Base-by-base conservation (phyloP, 35 echinoderm and acorn worm species). In the Lytechinus pictus region DNA sequence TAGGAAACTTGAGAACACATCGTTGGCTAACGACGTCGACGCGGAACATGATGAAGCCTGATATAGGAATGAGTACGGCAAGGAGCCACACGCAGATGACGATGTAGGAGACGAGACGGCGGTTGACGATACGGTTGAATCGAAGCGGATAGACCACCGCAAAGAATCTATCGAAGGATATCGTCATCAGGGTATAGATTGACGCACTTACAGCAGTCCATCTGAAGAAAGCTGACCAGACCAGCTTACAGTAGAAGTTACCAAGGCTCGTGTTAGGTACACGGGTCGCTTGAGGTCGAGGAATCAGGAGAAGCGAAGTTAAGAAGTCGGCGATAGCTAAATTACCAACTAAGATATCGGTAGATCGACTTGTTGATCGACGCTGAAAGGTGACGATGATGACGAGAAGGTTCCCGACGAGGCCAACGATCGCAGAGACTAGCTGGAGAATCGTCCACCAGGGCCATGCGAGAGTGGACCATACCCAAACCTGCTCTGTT, bases 401-500 rank as follows among this genome's bases (percentile, higher is more conserved):
- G 52, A 93, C 91, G 9, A 93, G 54, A 3, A 93, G 24, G n/a
- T 93, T 93, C 9, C 91, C 91, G 3, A 93, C 54, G 19, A 93
- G 28, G 11, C 91, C 91, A 29, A 93, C 9, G 52, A 93, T 27
- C 12, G 91, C 52, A 7, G 91, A 93, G 12, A 93, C 53, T 12
- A 93, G 53, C 54, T 57, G 91, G n/a, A 93, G 91, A 13, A 93
- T 54, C 52, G 91, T 93, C 91, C 91, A 93, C 91, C 91, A 93
- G 10, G 52, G 91, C 91, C 91, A 93, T 10, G 12, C 1, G 3
- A 93, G 52, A 4, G 91, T 57, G 10, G 52, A 57, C 91, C 91
- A 93, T 10, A 27, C 3, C 91, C 91, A 93, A 3, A 53, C 13
- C 10, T 51, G 52, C 12, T 89, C 87, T 27, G 51, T 27, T 3